phyloP scores from a whole-genome alignment of 2,113 vertebrate species.

The Larimichthys crocea region DNA sequence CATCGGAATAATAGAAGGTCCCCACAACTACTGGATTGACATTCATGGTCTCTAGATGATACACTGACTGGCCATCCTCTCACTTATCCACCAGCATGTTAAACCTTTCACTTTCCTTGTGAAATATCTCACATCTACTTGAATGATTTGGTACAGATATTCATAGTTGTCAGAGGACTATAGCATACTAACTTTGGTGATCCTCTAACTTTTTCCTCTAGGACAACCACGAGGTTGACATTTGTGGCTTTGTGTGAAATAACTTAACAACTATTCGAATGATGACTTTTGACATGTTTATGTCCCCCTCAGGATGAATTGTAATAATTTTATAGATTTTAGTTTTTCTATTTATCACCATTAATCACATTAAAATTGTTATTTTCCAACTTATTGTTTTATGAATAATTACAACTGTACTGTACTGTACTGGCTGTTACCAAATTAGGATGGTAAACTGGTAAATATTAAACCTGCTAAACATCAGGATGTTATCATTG shows the following conservation, averaged over 20 bases:
- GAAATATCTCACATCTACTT: neutral
- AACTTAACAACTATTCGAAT: neutral
- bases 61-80: neutral
- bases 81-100: neutral
- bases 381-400: neutral
- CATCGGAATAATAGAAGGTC: no score
- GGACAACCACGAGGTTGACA: no score
- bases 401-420: neutral
- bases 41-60: neutral
- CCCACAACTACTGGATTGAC: neutral
- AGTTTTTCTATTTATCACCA: no score
- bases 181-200: neutral
- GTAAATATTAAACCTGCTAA: neutral
- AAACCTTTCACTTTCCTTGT: neutral
- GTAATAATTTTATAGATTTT: no score
- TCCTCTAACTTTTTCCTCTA: neutral
- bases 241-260: neutral
- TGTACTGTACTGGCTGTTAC: neutral
- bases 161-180: neutral
- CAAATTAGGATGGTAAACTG: neutral
- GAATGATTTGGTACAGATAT: neutral
- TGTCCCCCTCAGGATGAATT: neutral
- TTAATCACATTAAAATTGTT: neutral
- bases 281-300: neutral
- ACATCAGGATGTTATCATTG: neutral